Conservation (phyloP, 2,888 invertebrate species). For the Phyto melanocephala region DNA sequence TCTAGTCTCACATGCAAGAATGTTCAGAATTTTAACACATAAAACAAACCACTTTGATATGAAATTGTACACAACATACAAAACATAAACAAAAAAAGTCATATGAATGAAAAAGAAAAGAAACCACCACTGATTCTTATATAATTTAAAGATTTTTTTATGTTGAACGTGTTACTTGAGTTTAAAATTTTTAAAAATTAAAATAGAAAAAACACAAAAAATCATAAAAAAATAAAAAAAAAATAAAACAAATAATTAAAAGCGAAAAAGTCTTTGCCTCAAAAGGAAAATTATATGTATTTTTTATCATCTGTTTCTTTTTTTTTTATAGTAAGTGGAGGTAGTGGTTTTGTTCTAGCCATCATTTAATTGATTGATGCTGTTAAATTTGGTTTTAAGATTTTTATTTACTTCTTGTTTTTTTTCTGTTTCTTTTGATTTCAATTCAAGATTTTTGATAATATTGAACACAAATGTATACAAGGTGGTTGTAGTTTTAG, state of each 20-base stretch:
- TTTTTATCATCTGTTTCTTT: neutral
- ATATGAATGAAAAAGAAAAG: neutral
- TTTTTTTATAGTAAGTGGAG: neutral
- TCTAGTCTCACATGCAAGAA: neutral
- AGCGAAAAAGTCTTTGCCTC: neutral
- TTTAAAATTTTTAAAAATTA: neutral
- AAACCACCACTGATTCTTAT: conserved; percentile 5
- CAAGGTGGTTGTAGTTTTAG: neutral
- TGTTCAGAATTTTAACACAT: neutral
- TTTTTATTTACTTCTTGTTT: neutral
- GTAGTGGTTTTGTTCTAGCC: neutral
- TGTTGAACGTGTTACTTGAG: conserved; percentile 23
- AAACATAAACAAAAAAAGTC: neutral
- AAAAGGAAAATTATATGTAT: neutral
- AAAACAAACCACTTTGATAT: neutral
- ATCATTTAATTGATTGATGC: conserved; percentile 49
- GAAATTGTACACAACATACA: neutral
- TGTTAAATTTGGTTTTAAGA: conserved; percentile 17
- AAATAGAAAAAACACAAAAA: neutral
- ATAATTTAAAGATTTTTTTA: neutral
- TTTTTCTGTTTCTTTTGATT: neutral
- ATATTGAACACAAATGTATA: conserved; percentile 17
- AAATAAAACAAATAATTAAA: neutral
- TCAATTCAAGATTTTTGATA: conserved; percentile 25
- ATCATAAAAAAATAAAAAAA: neutral